Conservation (phyloP, 2,113 vertebrate genomes). For the Apus apus region DNA sequence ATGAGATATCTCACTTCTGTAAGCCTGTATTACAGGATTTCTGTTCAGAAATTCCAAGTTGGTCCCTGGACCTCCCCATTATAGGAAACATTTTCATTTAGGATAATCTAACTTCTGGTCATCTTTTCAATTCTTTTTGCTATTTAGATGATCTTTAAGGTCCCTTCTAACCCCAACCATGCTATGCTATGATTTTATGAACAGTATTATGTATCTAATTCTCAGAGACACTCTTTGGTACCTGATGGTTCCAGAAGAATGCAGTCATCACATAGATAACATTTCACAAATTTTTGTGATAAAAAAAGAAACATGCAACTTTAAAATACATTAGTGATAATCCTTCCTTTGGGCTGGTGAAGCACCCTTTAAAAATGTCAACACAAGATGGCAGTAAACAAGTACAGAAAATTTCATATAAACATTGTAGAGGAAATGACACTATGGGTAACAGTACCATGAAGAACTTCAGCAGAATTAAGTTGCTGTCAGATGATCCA, state of each 20-base stretch:
- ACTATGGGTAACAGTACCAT: background rate
- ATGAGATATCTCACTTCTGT: background rate
- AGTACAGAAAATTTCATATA: slow-evolving; percentile 39
- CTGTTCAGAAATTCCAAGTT: background rate
- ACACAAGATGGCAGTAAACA: slow-evolving; percentile 79
- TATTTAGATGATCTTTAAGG: background rate
- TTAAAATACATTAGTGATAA: background rate
- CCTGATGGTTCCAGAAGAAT: background rate
- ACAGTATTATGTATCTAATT: background rate
- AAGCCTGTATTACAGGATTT: background rate
- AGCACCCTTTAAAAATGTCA: slow-evolving; percentile 54
- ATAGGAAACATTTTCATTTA: background rate
- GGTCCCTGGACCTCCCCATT: background rate
- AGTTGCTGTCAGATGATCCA: slow-evolving; percentile 14
- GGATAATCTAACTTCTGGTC: background rate
- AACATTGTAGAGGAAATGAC: background rate
- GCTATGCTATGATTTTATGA: background rate
- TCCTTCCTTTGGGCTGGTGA: background rate
- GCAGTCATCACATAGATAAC: background rate
- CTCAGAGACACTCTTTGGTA: background rate
- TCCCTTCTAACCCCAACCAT: no score
- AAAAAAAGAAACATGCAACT: background rate
- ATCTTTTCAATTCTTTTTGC: background rate
- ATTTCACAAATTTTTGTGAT: background rate
- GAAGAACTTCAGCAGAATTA: background rate